Percentiles rank a stretch among this genome's conserved stretches.
phyloP scores from a whole-genome alignment of 2,113 vertebrate genomes.

The Cisticola juncidis region DNA sequence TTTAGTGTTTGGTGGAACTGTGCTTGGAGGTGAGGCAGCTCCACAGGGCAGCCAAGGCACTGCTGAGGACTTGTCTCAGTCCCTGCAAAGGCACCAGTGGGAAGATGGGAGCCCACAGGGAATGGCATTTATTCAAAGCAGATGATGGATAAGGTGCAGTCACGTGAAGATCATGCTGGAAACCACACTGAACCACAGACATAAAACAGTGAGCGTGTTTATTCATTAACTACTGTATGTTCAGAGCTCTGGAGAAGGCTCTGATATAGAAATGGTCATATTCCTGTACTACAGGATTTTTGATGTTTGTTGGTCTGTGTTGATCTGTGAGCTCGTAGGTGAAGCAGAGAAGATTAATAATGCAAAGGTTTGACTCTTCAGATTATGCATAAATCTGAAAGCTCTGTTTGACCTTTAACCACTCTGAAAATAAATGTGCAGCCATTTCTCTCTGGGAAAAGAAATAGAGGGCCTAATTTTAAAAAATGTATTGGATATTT shows the following conservation, averaged over 20 bases:
- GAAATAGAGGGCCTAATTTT: background rate
- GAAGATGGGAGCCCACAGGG: background rate
- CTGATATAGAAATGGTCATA: background rate
- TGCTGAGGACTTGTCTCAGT: background rate
- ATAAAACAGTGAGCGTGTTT: background rate
- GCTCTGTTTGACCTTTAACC: background rate
- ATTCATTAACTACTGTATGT: background rate
- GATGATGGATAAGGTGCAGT: background rate
- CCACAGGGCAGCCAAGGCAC: accelerated
- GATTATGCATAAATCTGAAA: background rate
- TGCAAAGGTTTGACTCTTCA: background rate
- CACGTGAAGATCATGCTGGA: background rate
- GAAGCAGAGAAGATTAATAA: background rate
- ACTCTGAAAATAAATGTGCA: background rate
- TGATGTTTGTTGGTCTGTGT: background rate
- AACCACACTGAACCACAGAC: background rate
- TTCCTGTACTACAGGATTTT: background rate
- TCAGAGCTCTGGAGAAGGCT: background rate
- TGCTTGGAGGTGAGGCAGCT: background rate
- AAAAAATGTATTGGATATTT: background rate
- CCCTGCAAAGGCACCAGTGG: background rate
- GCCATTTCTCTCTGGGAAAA: background rate
- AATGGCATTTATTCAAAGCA: background rate
- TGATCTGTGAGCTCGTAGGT: background rate
- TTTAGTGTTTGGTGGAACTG: background rate